Evolutionary conservation across 2,797 vertebrate species (phyloP).

Genomic region (Dendrocincla tyrannina): DNA sequence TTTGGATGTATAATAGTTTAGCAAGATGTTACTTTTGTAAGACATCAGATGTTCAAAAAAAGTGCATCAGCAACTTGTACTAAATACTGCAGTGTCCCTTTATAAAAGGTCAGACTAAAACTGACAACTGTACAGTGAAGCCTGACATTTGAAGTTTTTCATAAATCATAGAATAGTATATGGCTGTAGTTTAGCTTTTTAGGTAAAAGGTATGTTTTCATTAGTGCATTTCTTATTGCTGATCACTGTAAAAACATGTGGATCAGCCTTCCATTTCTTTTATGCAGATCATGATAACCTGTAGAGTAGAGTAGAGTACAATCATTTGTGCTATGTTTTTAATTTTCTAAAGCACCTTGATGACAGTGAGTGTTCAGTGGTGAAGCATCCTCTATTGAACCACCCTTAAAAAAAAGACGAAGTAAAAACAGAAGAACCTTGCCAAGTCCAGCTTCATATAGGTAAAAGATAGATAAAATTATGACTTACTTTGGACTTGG

Average conservation of each 20-base stretch:
- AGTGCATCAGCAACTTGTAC: conserved; percentile 95
- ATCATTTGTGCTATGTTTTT: conserved; percentile 86
- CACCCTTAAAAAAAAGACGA: conserved; percentile 67
- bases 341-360: conserved; percentile 87
- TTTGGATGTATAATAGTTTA: conserved; percentile 99
- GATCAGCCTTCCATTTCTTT: conserved; percentile 82
- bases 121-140: conserved; percentile 81
- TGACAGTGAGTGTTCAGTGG: conserved; percentile 85
- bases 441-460: conserved; percentile 75
- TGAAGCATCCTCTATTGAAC: conserved; percentile 84
- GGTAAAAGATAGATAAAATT: conserved; percentile 74
- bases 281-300: conserved; percentile 82
- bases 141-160: conserved; percentile 84
- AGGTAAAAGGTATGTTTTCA: conserved; percentile 83
- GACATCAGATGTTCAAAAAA: conserved; percentile 96
- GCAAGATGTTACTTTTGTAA: conserved; percentile 99
- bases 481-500: conserved; percentile 73
- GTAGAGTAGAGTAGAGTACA: conserved; percentile 84
- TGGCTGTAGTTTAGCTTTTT: conserved; percentile 85
- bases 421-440: not conserved
- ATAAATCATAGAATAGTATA: conserved; percentile 85
- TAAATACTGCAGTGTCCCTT: conserved; percentile 99
- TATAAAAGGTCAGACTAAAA: conserved; percentile 87
- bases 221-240: conserved; percentile 83
- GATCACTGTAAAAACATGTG: conserved; percentile 79